Percentiles rank a stretch among this genome's conserved stretches.
Conservation (phyloP, 1,140 invertebrate species). For the Papilio machaon region DNA sequence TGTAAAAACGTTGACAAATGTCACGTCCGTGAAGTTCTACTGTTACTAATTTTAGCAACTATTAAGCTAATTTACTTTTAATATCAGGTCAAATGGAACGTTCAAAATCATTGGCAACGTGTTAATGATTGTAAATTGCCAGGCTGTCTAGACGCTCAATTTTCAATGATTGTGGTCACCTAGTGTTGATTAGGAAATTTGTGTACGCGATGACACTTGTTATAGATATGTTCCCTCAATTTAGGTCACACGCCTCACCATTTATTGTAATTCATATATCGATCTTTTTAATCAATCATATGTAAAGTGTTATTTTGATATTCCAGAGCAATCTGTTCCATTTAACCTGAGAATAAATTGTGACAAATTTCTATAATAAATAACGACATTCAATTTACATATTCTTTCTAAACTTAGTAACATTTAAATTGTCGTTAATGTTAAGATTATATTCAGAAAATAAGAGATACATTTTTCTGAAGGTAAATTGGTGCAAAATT, state of each 20-base stretch:
- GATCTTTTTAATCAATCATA: conserved; percentile 28
- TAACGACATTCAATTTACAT: too few relatives aligned
- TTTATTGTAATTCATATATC: conserved; percentile 34
- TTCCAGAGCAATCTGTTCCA: background rate
- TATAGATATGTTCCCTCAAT: conserved; percentile 51
- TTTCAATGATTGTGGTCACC: conserved; percentile 59
- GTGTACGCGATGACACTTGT: conserved; percentile 51
- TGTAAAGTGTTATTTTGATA: background rate
- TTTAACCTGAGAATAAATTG: background rate
- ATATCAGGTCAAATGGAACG: conserved; percentile 42
- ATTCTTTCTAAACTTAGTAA: too few relatives aligned
- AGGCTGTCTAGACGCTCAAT: conserved; percentile 71
- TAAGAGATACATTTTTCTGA: too few relatives aligned
- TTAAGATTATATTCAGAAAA: too few relatives aligned
- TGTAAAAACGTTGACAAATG: background rate
- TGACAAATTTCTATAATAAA: background rate
- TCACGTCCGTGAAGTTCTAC: conserved; percentile 20
- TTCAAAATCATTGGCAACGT: conserved; percentile 54
- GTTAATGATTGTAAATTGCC: conserved; percentile 61
- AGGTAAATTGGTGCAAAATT: too few relatives aligned
- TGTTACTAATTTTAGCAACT: conserved; percentile 42
- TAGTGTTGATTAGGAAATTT: conserved; percentile 66
- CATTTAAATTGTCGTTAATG: too few relatives aligned
- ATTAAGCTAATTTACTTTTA: conserved; percentile 52
- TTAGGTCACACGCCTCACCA: conserved; percentile 54